These are phyloP conservation scores for Diarsia mendica DNA, from an alignment of 2,888 invertebrate genomes.

Conservation along the genomic window DNA sequence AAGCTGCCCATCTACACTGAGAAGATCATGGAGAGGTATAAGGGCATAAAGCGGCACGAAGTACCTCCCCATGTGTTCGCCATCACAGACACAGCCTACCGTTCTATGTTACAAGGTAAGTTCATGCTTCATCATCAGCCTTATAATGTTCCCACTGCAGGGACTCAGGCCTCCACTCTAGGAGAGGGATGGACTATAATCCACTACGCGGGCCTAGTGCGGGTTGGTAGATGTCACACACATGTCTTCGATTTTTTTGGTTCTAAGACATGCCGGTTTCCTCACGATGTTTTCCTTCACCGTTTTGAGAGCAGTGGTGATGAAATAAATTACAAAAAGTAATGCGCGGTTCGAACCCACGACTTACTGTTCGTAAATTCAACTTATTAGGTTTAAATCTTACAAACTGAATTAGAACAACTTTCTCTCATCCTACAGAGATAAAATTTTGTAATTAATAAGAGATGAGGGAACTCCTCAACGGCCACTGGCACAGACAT, in stretches of 20 bases:
- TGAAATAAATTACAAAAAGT: too few species aligned
- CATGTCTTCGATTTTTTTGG: too few species aligned
- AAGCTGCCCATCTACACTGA: slow-evolving; percentile 99
- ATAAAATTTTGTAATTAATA: background rate
- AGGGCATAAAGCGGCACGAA: slow-evolving; percentile 99
- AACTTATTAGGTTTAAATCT: background rate
- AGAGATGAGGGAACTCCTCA: background rate
- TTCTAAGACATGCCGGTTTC: too few species aligned
- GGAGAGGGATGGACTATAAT: too few species aligned
- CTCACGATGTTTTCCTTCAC: too few species aligned
- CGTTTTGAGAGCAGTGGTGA: too few species aligned
- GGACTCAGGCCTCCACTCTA: too few species aligned
- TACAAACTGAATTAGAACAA: background rate
- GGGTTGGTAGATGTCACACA: too few species aligned
- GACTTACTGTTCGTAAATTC: too few species aligned
- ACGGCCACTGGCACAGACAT: background rate
- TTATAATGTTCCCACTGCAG: too few species aligned
- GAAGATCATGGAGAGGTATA: slow-evolving; percentile 99
- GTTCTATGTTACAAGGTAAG: slow-evolving; percentile 99
- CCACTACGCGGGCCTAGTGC: too few species aligned
- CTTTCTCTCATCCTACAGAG: background rate
- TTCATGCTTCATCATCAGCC: slow-evolving; percentile 1
- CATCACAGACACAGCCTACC: slow-evolving; percentile 99
- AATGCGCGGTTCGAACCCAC: too few species aligned
- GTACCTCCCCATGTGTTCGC: slow-evolving; percentile 99